Conservation (phyloP, 92 coral and sea anemone genomes). For the Actinostola sp. region DNA sequence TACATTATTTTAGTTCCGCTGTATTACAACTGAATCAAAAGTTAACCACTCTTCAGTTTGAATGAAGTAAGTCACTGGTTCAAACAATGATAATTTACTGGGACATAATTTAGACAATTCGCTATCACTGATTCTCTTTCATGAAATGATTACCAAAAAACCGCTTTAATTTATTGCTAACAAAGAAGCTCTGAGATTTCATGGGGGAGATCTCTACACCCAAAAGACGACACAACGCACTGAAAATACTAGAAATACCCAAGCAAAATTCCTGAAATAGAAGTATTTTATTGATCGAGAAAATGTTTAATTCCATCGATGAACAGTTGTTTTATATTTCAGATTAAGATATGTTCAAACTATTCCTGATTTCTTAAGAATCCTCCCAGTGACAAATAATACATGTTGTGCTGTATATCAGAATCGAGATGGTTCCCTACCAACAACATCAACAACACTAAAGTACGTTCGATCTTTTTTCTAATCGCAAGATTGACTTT, state of each 20-base stretch:
- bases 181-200: not conserved
- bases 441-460: too few relatives aligned
- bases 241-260: too few relatives aligned
- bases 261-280: too few relatives aligned
- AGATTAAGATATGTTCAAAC: not conserved
- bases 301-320: not conserved
- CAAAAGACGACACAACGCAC: too few relatives aligned
- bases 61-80: constrained; percentile 3
- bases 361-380: not conserved
- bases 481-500: too few relatives aligned
- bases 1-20: too few relatives aligned
- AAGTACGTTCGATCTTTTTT: too few relatives aligned
- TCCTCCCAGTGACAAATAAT: not conserved
- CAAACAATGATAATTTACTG: constrained; percentile 9
- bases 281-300: not conserved
- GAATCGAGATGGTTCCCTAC: not conserved
- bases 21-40: not conserved
- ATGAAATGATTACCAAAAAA: not conserved
- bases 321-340: not conserved
- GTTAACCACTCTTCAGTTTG: constrained; percentile 1
- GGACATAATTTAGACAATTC: constrained; percentile 5
- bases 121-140: constrained; percentile 1
- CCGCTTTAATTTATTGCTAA: constrained; percentile 3
- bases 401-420: not conserved
- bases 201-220: not conserved